A percentile compares a stretch with the other conserved stretches of the same genome.
These are phyloP conservation scores for Bombus balteatus DNA, from an alignment of 1,140 invertebrate genomes.

Conservation along the genomic window DNA sequence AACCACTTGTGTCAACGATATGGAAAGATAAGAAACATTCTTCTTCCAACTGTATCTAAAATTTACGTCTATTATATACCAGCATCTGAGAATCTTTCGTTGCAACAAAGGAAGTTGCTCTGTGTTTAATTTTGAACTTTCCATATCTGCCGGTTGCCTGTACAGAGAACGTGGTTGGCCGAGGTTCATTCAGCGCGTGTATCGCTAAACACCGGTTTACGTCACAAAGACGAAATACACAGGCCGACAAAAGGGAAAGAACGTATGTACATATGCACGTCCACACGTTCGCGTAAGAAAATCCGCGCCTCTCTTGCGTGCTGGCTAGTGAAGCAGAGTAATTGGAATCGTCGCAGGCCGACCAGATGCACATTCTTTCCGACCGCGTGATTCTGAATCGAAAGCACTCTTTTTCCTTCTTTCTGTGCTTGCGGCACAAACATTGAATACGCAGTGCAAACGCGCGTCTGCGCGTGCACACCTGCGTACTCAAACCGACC, in stretches of 20 bases:
- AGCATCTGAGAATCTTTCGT: neutral
- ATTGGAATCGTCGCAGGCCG: constrained; percentile 31
- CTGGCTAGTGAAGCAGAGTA: constrained; percentile 11
- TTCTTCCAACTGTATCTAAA: too few species aligned
- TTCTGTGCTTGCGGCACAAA: constrained; percentile 42
- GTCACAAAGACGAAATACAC: neutral
- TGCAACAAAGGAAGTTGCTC: neutral
- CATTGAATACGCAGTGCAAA: constrained; percentile 59
- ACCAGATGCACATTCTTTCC: constrained; percentile 39
- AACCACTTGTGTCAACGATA: neutral
- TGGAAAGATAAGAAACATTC: neutral
- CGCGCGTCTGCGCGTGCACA: constrained; percentile 40
- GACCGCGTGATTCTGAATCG: constrained; percentile 50
- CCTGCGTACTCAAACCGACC: constrained; percentile 21
- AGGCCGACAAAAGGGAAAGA: neutral
- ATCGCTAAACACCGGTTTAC: neutral
- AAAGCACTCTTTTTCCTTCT: neutral
- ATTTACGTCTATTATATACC: too few species aligned
- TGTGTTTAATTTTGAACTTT: constrained; percentile 7
- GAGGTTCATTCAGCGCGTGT: neutral
- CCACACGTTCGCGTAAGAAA: neutral
- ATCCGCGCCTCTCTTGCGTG: constrained; percentile 4
- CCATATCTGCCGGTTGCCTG: neutral
- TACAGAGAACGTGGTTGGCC: neutral
- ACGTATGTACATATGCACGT: neutral